A percentile compares a stretch with the other conserved stretches of the same genome.
Conservation (phyloP, 1,140 invertebrate genomes). For the Drosophila malerkotliana region DNA sequence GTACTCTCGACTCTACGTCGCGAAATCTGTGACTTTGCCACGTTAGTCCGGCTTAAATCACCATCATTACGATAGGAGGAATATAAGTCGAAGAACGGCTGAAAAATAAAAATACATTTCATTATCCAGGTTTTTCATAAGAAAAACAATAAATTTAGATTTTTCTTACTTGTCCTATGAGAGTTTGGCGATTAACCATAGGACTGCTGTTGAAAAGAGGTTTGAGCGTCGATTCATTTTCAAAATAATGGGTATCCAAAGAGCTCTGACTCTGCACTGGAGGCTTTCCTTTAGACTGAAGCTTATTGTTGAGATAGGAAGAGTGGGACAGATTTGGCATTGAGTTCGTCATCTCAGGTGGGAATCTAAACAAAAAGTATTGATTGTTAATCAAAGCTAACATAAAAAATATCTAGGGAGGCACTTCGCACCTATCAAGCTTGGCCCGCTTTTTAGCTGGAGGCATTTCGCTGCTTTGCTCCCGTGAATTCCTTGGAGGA, state of each 20-base stretch:
- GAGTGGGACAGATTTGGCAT: slow-evolving; percentile 19
- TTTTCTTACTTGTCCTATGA: slow-evolving; percentile 6
- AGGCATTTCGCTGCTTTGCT: slow-evolving; percentile 13
- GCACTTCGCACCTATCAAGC: slow-evolving; percentile 25
- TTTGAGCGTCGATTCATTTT: slow-evolving; percentile 27
- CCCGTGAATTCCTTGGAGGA: background rate
- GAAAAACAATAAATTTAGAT: no score
- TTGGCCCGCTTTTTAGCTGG: slow-evolving; percentile 36
- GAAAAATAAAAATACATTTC: background rate
- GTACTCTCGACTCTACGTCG: background rate
- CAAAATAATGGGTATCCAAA: slow-evolving; percentile 40
- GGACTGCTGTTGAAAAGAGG: slow-evolving; percentile 68
- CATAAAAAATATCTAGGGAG: background rate
- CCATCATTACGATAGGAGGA: slow-evolving; percentile 32
- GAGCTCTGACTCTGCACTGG: slow-evolving; percentile 10
- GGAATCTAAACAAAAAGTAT: slow-evolving; percentile 22
- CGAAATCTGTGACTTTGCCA: background rate
- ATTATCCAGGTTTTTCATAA: background rate
- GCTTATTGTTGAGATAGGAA: background rate
- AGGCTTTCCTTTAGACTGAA: background rate
- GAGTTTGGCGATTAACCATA: slow-evolving; percentile 8
- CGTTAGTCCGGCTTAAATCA: no score
- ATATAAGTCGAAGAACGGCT: slow-evolving; percentile 38
- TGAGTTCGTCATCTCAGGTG: slow-evolving; percentile 24
- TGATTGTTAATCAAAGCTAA: background rate